Conservation (phyloP, 2,888 invertebrate species). For the Drosophila nigritarsus region DNA sequence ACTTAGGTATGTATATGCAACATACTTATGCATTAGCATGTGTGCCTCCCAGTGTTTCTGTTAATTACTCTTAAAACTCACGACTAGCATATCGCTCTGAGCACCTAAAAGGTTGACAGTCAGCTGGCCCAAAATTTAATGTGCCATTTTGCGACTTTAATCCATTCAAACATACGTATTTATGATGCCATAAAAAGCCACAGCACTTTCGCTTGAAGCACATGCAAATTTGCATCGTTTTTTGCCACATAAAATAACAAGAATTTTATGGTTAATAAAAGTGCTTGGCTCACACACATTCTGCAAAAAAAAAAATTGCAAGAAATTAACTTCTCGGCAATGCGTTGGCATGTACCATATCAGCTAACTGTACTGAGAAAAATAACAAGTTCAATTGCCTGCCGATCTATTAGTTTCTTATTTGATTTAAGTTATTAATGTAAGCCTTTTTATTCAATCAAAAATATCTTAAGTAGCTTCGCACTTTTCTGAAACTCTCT, state of each 20-base stretch:
- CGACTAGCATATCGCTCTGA: constrained; percentile 18
- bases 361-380: constrained; percentile 28
- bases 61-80: constrained; percentile 53
- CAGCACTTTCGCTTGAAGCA: constrained; percentile 49
- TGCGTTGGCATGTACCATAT: constrained; percentile 64
- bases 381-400: constrained; percentile 1
- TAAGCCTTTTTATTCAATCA: background rate
- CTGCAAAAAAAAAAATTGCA: constrained; percentile 40
- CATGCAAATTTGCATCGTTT: constrained; percentile 78
- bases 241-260: constrained; percentile 74
- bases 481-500: background rate
- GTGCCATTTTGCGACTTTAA: constrained; percentile 49
- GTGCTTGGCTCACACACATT: constrained; percentile 37
- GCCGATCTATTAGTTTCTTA: background rate
- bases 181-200: constrained; percentile 59
- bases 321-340: constrained; percentile 61
- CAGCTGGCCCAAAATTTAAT: constrained; percentile 48
- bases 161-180: constrained; percentile 59
- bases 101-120: constrained; percentile 50
- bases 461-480: background rate
- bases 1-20: background rate
- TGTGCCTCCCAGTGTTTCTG: constrained; percentile 21
- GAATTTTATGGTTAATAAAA: constrained; percentile 76
- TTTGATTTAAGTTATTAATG: background rate
- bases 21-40: constrained; percentile 39